Conservation (phyloP, 2,888 invertebrate species). For the Xestia ashworthii region DNA sequence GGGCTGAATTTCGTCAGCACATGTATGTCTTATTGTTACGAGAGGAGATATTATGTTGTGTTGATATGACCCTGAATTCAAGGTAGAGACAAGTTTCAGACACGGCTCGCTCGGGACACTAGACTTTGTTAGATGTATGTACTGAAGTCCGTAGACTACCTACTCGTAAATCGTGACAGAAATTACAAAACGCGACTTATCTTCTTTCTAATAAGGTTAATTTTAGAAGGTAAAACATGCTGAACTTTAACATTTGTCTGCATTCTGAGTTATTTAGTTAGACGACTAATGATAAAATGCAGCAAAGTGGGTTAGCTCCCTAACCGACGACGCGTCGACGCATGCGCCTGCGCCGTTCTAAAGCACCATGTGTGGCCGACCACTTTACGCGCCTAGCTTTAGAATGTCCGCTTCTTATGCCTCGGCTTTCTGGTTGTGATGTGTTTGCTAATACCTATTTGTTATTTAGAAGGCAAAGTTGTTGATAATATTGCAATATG, state of each 20-base stretch:
- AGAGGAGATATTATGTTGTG: not conserved
- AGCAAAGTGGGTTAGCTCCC: not conserved
- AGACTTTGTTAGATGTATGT: not conserved
- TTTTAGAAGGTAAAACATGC: not conserved
- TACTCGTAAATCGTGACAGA: not conserved
- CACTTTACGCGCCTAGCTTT: conserved; percentile 57
- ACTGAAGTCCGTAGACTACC: not conserved
- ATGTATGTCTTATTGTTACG: not conserved
- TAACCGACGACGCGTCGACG: conserved; percentile 8
- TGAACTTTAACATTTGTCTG: not conserved
- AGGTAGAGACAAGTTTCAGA: not conserved
- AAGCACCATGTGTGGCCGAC: conserved; percentile 62
- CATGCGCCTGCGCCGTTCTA: conserved; percentile 21
- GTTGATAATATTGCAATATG: not conserved
- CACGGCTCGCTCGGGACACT: not conserved
- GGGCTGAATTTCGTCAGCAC: not conserved
- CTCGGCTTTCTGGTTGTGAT: conserved; percentile 1
- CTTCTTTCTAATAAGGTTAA: not conserved
- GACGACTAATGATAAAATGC: not conserved
- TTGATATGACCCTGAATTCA: not conserved
- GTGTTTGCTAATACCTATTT: conserved; percentile 21
- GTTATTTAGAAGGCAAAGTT: conserved; percentile 2
- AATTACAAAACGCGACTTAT: not conserved
- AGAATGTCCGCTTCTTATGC: conserved; percentile 49
- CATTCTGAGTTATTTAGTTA: not conserved